Base-by-base conservation (phyloP, 2,888 invertebrate species). In the Pegoplata infirma region DNA sequence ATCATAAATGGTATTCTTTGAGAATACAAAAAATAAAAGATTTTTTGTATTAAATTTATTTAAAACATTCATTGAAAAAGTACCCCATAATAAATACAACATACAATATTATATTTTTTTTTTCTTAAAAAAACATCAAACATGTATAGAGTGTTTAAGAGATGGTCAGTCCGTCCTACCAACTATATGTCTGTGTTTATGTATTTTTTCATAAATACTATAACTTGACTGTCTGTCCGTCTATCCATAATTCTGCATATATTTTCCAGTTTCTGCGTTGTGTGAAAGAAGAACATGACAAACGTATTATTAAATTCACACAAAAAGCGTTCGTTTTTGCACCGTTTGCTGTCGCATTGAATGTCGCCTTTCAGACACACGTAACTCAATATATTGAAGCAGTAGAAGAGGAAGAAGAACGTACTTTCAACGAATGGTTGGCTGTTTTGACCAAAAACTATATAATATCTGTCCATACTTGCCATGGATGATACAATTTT, bases 261-360 rank as follows among this genome's bases (percentile, higher is more conserved):
- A 86, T 85, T 82, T 84, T 66, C 61, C 68, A 64, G 56, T 68
- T 72, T 51, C 63, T 6, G 71, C 47, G 66, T 64, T 74, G 69
- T 71, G 69, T 75, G 71, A 73, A 80, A 68, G 32, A 81, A 81
- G 80, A 75, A 79, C 84, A 85, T 87, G 87, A 88, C 87, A 87
- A 87, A 86, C 86, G 86, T 87, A 88, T 87, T 87, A 87, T 87
- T 87, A 88, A 86, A 84, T 87, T 88, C 88, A 88, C 87, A 87
- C 87, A 87, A 87, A 86, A 86, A 86, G 87, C 87, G 87, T 87
- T 85, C 86, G 87, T 85, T 88, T 88, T 87, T 88, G 87, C 87
- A 88, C 87, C 85, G 86, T 86, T 87, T 85, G 85, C 86, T 86
- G 87, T 86, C 85, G 87, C 71, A 67, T 76, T 82, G 81, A 73